Base-by-base conservation (phyloP, 2,888 invertebrate genomes). In the Euclidia mi region DNA sequence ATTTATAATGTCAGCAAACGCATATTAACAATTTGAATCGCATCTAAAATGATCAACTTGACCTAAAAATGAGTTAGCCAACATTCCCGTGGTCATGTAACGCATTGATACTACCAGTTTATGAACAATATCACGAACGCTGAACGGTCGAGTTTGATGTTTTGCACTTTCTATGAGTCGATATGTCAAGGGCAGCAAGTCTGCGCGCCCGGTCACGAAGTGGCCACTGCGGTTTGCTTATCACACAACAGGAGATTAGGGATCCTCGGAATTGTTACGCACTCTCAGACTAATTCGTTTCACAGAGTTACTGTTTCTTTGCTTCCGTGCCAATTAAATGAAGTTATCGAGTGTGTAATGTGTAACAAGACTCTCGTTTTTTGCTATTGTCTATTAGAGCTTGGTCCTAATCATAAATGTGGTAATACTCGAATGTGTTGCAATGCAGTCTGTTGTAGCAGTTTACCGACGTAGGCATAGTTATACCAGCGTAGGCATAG, bases 141-240 rank as follows among this genome's bases (percentile, higher is more conserved):
- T 55, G 59, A 76, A 47, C 47, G 41, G 51, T 74, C 71, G 73
- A 72, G 65, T 79, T 79, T 73, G 83, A 82, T 81, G 79, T 52
- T 82, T 82, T 79, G 80, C 79, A 90, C 92, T 92, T 91, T 92
- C 92, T 90, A 91, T 74, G 71, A 77, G 75, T 76, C 81, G 84
- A 89, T 91, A 89, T 92, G 92, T 92, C 94, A 94, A 94, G 93
- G 94, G 82, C 90, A 82, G 68, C 88, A 56, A 67, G 84, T 80
- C 59, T 50, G 68, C 28, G 44, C 43, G 40, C 14, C 56, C 80
- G 71, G 84, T 84, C 89, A 86, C 85, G 88, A 81, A 76, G 75
- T 74, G 55, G 47, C 62, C 65, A 65, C 59, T 62, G 37, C 63
- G 29, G 67, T 59, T 72, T 76, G 76, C 79, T 84, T 80, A 81